Evolutionary conservation across 2,797 vertebrate species (phyloP), one percentile per base, ranked within the genome.

Genomic region (Artibeus jamaicensis): DNA sequence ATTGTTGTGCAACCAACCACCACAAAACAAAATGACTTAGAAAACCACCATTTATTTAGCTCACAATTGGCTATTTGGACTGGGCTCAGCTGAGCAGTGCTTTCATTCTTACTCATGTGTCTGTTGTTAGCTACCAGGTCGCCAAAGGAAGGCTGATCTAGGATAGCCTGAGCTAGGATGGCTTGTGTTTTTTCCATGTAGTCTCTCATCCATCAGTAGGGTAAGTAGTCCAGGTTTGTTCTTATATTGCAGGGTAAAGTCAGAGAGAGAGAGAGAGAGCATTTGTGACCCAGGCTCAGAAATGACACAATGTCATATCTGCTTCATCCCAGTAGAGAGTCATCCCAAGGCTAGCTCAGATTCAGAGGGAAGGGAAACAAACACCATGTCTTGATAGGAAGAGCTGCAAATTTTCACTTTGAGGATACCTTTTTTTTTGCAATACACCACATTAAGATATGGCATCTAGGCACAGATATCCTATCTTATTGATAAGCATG

Each of bases 1-100:
- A 94, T 97, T 96, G 14, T 59, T 93, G 42, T 95, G 44, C 84
- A 86, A 92, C n/a, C 86, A 91, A 91, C 39, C 29, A 77, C 48
- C 81, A 62, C 26, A 59, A 95, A 93, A 79, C 32, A 86, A 84
- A 94, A 81, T 87, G 24, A 57, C 53, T 95, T 93, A 65, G 62
- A 78, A 87, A 91, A 87, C 32, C 92, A 71, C 50, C 39, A 57
- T 77, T 81, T 96, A 91, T 88, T 87, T 91, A 82, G 46, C 65
- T 89, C 22, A 81, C 53, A 67, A 42, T 91, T 93, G 87, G 34
- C 39, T 73, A 34, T 77, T 81, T 94, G 12, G 39, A 32, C 53
- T 77, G 11, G 37, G 42, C 29, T 95, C 34, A 65, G 14, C 73
- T 93, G 44, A 81, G 57, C 73, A 90, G 73, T 70, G 29, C 29